These are phyloP conservation scores for Meloidogyne exigua DNA, from an alignment of 1,140 invertebrate genomes.

Conservation along the genomic window DNA sequence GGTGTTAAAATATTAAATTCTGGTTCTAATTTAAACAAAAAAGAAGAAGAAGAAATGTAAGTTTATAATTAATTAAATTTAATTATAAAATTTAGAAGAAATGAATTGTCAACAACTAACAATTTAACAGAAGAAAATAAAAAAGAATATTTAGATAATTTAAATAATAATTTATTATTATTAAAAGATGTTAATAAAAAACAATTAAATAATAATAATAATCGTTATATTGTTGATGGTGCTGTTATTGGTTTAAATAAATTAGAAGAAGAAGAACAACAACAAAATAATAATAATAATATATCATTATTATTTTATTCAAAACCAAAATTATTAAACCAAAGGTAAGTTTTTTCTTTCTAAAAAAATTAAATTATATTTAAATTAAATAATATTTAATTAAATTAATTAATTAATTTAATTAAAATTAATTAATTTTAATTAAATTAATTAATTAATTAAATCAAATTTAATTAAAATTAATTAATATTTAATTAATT, in stretches of 20 bases:
- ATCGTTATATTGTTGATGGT: background rate
- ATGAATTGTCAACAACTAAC: background rate
- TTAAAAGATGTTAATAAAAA: background rate
- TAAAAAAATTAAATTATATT: too few species aligned
- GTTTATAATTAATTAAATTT: background rate
- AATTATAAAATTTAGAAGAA: background rate
- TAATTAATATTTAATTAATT: too few species aligned
- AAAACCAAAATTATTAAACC: background rate
- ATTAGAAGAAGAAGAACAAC: too few species aligned
- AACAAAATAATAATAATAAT: background rate
- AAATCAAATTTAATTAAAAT: too few species aligned
- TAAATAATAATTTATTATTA: background rate
- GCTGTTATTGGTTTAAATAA: constrained; percentile 2
- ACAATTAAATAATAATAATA: background rate
- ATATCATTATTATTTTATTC: background rate
- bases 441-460: too few species aligned
- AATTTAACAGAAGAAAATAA: background rate
- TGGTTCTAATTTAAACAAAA: constrained; percentile 1
- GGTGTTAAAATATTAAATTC: constrained; percentile 4
- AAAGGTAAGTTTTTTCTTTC: background rate
- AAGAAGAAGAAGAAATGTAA: constrained; percentile 4
- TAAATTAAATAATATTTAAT: too few species aligned
- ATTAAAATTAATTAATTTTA: too few species aligned
- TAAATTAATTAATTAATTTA: too few species aligned
- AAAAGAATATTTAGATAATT: constrained; percentile 6